A percentile compares a stretch with the other conserved stretches of the same genome.
Evolutionary conservation across 2,113 vertebrate species (phyloP).

Genomic region (Hypanus sabinus): DNA sequence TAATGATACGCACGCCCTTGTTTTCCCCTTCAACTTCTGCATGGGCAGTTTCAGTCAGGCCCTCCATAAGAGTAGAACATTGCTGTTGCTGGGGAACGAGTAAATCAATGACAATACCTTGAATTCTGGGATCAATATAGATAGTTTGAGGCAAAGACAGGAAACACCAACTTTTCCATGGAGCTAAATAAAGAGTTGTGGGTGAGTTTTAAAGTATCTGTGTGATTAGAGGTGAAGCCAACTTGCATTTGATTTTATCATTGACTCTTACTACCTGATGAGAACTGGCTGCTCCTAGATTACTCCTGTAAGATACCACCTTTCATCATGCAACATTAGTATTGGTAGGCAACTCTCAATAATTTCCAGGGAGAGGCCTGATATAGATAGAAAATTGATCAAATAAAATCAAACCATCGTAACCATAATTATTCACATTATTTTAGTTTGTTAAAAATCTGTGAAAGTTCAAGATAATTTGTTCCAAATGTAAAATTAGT

Average conservation of each 20-base stretch:
- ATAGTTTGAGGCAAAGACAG: background rate
- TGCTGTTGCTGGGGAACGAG: background rate
- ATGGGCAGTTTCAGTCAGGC: background rate
- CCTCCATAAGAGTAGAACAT: background rate
- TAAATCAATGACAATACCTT: background rate
- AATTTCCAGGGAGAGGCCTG: background rate
- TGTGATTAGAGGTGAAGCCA: background rate
- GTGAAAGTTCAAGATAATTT: background rate
- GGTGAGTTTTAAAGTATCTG: background rate
- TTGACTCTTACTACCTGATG: background rate
- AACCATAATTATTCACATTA: background rate
- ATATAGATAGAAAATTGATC: background rate
- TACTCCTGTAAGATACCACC: background rate
- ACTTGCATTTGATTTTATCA: background rate
- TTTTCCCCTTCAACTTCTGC: background rate
- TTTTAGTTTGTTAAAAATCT: background rate
- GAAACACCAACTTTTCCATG: background rate
- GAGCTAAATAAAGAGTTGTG: background rate
- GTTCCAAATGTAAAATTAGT: background rate
- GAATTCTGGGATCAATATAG: background rate
- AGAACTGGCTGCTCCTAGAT: background rate
- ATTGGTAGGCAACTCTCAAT: background rate
- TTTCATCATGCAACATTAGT: background rate
- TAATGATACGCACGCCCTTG: background rate
- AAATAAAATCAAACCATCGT: background rate